Base-by-base conservation (phyloP, 2,888 invertebrate genomes). In the Dilophus febrilis region DNA sequence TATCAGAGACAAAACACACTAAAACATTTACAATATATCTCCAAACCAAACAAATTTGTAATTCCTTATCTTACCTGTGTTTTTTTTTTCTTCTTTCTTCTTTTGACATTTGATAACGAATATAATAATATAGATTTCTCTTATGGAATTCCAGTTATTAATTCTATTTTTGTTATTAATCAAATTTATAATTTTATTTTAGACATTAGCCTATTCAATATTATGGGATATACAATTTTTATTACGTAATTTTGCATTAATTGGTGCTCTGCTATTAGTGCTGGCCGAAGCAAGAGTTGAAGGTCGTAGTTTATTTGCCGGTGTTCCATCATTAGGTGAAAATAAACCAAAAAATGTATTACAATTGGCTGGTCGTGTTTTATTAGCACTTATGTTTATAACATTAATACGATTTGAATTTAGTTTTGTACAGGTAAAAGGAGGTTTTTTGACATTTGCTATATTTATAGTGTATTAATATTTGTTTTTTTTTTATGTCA, bases 351-450 rank as follows among this genome's bases (percentile, higher is more conserved):
- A 95, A 66, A 90, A 86, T 51, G 90, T 94, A 62, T 71, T 98
- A 58, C 94, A 97, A 66, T 70, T 99, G 28, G 88, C 91, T 40
- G 98, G 98, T 29, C 76, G 98, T 50, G 75, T 97, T 48, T 72
- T 98, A 40, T 71, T 99, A 42, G 94, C 97, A 18, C 94, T 98
- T 64, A 99, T 99, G 98, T 98, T 98, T 63, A 75, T 95, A 54
- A 97, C 97, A 10, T 70, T 98, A 40, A 76, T 98, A 46, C 75
- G 94, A 54, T 87, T 97, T 56, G 97, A 98, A 62, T 65, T 87
- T 45, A 84, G 84, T 35, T 80, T 94, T 61, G 61, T 91, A 53
- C 87, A 86, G 72, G 82, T 82, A 51, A 61, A 61, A 4, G 11
- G 13, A 4, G 16, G 8, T 12, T 17, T 42, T 39, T 19, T n/a